phyloP scores from a whole-genome alignment of 1,140 invertebrate species.

The Antheraea pernyi region DNA sequence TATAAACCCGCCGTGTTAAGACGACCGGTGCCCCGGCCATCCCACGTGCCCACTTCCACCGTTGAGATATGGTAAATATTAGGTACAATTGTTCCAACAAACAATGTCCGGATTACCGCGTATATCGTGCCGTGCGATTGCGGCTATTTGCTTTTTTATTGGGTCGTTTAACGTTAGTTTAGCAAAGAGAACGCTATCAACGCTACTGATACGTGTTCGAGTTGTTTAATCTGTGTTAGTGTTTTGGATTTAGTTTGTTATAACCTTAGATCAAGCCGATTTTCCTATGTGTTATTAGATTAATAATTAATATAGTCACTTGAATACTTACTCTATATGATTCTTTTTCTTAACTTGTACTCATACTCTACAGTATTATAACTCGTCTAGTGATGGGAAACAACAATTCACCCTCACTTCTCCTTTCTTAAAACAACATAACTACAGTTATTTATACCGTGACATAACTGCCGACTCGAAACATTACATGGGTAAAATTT shows the following conservation, averaged over 20 bases:
- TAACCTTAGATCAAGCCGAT: too few species aligned
- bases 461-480: neutral
- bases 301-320: too few species aligned
- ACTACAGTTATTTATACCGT: too few species aligned
- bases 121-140: slow-evolving; percentile 20
- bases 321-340: too few species aligned
- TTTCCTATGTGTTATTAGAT: too few species aligned
- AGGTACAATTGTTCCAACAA: slow-evolving; percentile 37
- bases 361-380: too few species aligned
- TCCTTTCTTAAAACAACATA: neutral
- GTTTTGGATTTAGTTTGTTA: neutral
- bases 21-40: slow-evolving; percentile 23
- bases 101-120: slow-evolving; percentile 37
- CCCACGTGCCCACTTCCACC: slow-evolving; percentile 41
- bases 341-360: too few species aligned
- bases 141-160: slow-evolving; percentile 56
- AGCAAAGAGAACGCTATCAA: neutral
- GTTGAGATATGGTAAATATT: slow-evolving; percentile 56
- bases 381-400: too few species aligned
- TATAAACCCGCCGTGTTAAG: slow-evolving; percentile 47
- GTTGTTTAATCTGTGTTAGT: neutral
- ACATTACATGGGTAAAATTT: slow-evolving; percentile 25
- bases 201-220: neutral
- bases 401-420: too few species aligned
- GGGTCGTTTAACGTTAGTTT: slow-evolving; percentile 31